phyloP scores from a whole-genome alignment of 2,888 invertebrate species.

The Zelleria hepariella region DNA sequence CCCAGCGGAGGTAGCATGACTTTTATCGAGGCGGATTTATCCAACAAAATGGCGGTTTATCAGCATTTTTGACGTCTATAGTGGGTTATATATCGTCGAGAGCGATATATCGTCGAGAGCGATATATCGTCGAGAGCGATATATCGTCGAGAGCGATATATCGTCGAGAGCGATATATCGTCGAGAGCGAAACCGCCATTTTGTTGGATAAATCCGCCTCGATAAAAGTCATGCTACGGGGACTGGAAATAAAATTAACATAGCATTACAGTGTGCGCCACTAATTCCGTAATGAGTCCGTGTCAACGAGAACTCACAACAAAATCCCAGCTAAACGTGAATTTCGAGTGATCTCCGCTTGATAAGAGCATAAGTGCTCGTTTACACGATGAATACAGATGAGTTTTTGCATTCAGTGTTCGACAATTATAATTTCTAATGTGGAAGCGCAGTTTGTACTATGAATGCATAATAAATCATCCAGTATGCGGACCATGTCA shows the following conservation, averaged over 20 bases:
- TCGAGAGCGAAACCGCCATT: too few species aligned
- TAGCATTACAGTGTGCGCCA: not conserved
- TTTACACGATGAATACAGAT: slow-evolving; percentile 31
- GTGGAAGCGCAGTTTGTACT: slow-evolving; percentile 29
- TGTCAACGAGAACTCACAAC: not conserved
- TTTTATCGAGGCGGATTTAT: too few species aligned
- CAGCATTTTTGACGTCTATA: too few species aligned
- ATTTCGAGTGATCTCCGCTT: slow-evolving; percentile 1
- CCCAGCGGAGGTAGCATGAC: too few species aligned
- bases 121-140: too few species aligned
- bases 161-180: too few species aligned
- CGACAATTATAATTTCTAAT: slow-evolving; percentile 40
- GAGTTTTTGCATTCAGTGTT: slow-evolving; percentile 30
- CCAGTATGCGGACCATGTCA: not conserved
- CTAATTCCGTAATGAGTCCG: not conserved
- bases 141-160: too few species aligned
- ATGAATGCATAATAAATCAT: slow-evolving; percentile 4
- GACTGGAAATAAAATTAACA: not conserved
- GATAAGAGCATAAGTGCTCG: not conserved
- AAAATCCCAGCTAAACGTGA: not conserved
- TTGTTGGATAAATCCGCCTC: too few species aligned
- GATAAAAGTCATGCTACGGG: too few species aligned
- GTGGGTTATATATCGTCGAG: too few species aligned
- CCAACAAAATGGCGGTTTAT: too few species aligned
- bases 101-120: too few species aligned